A percentile compares a stretch with the other conserved stretches of the same genome.
Evolutionary conservation across 2,888 invertebrate genomes (phyloP).

Genomic region (Plutella xylostella): DNA sequence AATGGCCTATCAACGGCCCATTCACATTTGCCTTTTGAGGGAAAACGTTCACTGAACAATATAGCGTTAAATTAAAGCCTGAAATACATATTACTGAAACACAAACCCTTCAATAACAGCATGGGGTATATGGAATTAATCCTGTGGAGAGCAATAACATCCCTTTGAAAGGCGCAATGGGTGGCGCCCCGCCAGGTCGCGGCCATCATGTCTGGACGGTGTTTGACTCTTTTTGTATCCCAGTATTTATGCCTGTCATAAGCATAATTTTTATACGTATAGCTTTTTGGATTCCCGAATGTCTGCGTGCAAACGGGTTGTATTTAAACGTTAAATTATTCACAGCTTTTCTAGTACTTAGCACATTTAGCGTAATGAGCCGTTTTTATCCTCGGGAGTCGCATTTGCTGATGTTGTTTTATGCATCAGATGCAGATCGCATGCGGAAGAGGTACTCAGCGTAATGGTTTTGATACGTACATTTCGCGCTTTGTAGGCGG

Average conservation of each 20-base stretch:
- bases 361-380: too few relatives aligned
- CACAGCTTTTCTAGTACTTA: too few relatives aligned
- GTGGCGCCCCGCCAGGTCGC: constrained; percentile 38
- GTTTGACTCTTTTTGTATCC: constrained; percentile 51
- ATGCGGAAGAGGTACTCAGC: constrained; percentile 30
- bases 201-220: constrained; percentile 45
- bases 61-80: background rate
- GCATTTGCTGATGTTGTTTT: too few relatives aligned
- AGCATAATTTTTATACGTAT: background rate
- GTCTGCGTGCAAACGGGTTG: too few relatives aligned
- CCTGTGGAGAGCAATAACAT: too few relatives aligned
- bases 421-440: too few relatives aligned
- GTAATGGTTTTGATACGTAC: constrained; percentile 40
- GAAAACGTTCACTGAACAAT: background rate
- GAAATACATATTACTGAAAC: too few relatives aligned
- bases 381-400: too few relatives aligned
- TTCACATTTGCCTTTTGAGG: background rate
- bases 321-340: too few relatives aligned
- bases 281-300: too few relatives aligned
- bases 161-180: constrained; percentile 33
- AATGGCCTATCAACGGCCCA: background rate
- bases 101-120: too few relatives aligned
- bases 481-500: constrained; percentile 49
- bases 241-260: constrained; percentile 2
- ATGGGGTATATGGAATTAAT: too few relatives aligned